A percentile compares a stretch with the other conserved stretches of the same genome.
phyloP scores from a whole-genome alignment of 92 coral and sea anemone genomes.

The Hydrozoanthus gracilis region DNA sequence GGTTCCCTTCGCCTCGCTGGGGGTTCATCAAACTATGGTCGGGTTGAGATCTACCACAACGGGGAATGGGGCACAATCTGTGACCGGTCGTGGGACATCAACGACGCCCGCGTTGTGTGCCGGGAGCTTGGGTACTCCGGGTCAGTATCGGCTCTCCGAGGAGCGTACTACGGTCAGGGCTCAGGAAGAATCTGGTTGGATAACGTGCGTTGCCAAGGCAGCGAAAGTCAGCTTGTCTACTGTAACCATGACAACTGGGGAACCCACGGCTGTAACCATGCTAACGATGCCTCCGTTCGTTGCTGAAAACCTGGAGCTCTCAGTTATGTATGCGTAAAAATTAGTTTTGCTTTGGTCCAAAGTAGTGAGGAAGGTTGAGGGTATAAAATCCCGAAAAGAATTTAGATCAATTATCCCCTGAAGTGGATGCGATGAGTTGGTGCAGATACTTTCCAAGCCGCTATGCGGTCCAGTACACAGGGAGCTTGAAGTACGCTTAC shows the following conservation, averaged over 20 bases:
- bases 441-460: too few relatives aligned
- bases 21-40: not conserved
- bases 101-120: constrained; percentile 16
- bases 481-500: too few relatives aligned
- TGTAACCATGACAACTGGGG: not conserved
- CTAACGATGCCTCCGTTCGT: not conserved
- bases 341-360: too few relatives aligned
- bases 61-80: constrained; percentile 11
- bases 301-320: not conserved
- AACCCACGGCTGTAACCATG: not conserved
- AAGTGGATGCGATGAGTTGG: too few relatives aligned
- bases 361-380: too few relatives aligned
- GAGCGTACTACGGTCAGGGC: not conserved
- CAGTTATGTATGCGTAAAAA: too few relatives aligned
- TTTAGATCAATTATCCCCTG: too few relatives aligned
- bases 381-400: too few relatives aligned
- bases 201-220: not conserved
- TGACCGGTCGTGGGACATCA: constrained; percentile 9
- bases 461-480: too few relatives aligned
- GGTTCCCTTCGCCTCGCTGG: constrained; percentile 6
- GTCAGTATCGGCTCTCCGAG: not conserved
- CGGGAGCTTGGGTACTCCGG: constrained; percentile 27
- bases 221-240: not conserved
- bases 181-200: constrained; percentile 4
- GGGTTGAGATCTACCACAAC: not conserved